Evolutionary conservation across 2,888 invertebrate genomes (phyloP).

Genomic region (Himalopsyche anomala): DNA sequence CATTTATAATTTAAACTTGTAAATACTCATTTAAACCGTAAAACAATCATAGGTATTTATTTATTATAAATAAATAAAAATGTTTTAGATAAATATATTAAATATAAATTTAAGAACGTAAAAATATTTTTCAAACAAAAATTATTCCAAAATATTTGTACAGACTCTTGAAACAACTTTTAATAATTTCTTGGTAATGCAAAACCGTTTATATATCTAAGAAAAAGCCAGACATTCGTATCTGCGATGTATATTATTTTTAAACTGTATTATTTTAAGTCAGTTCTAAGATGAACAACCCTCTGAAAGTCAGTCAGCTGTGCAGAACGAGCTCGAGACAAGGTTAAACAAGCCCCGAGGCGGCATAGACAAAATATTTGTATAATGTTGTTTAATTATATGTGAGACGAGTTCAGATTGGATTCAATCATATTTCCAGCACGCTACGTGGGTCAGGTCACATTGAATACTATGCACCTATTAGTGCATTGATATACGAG

Average conservation of each 20-base stretch:
- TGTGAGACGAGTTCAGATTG: conserved; percentile 51
- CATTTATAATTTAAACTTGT: too few relatives aligned
- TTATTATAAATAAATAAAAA: too few relatives aligned
- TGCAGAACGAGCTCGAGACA: conserved; percentile 50
- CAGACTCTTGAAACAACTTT: not conserved
- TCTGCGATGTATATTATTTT: not conserved
- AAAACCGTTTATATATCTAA: not conserved
- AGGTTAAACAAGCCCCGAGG: conserved; percentile 61
- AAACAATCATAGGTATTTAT: too few relatives aligned
- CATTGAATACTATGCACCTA: not conserved
- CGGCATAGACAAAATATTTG: conserved; percentile 63
- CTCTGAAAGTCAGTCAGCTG: conserved; percentile 10
- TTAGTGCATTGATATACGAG: too few relatives aligned
- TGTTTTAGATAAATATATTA: too few relatives aligned
- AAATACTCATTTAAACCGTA: too few relatives aligned
- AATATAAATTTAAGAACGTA: too few relatives aligned
- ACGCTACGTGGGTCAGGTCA: conserved; percentile 15
- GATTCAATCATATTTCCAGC: not conserved
- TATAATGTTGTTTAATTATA: conserved; percentile 63
- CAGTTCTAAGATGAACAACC: conserved; percentile 13
- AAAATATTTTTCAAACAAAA: too few relatives aligned
- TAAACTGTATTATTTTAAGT: conserved; percentile 4
- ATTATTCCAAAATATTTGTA: too few relatives aligned
- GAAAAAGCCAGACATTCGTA: not conserved
- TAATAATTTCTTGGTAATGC: not conserved